Evolutionary conservation across 2,797 vertebrate genomes (phyloP), one percentile per base, ranked within the genome.

Genomic region (Danio tinwini): DNA sequence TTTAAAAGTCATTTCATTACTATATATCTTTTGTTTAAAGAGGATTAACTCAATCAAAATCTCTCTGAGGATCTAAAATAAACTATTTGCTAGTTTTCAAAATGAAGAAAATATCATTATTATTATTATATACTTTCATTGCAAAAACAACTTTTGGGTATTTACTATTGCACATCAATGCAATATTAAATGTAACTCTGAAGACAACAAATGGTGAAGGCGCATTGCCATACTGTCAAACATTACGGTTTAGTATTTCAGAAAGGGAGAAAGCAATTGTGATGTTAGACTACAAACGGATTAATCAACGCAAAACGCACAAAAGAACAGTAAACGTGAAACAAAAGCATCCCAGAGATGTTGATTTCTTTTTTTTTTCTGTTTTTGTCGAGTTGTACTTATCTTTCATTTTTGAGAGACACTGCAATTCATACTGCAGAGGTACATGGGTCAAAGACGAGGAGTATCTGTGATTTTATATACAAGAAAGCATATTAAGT

Each of bases 101-200:
- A 85, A 84, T 16, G 71, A 86, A 78, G 80, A 80, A 82, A 82
- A 80, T 78, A 78, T 70, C 37, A 73, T 76, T 7, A 83, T 81
- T 85, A 89, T 86, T 7, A 83, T 81, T 85, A 89, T 86, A 62
- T 81, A 87, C 67, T 69, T 84, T 65, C 73, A 74, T 69, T 80
- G 81, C 78, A 83, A 87, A 85, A 81, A 82, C 75, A 80, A 80
- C 73, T 81, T 82, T 74, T 69, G 82, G 78, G 67, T 83, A 76
- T 81, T 86, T 65, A 81, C 88, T 81, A 76, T 73, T 81, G 81
- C 84, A 79, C 64, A 79, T 81, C 50, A 84, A 86, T 64, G 63
- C 71, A 76, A 85, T 71, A 74, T 78, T 52, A 74, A 63, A 59
- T 70, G 73, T 82, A 80, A 55, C 78, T 76, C 71, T 69, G 39